A percentile compares a stretch with the other conserved stretches of the same genome.
Evolutionary conservation across 1,140 invertebrate genomes (phyloP).

Genomic region (Trichogramma pretiosum): DNA sequence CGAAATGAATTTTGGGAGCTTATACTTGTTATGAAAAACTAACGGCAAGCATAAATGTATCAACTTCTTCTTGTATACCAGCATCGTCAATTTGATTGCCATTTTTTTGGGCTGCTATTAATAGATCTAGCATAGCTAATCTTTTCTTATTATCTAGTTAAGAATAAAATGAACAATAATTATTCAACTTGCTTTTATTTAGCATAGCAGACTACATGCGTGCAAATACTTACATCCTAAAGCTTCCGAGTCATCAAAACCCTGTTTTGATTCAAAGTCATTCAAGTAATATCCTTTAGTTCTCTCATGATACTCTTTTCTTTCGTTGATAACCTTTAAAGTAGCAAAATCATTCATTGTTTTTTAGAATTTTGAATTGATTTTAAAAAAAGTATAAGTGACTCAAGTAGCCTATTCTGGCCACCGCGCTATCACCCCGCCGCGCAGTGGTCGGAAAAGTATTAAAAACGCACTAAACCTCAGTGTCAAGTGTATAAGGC

Average conservation of each 20-base stretch:
- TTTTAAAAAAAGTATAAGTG: no score
- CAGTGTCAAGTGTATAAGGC: no score
- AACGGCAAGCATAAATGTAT: conserved; percentile 76
- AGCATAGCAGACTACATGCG: background rate
- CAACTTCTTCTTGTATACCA: conserved; percentile 65
- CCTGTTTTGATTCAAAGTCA: background rate
- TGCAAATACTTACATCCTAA: background rate
- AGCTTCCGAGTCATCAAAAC: background rate
- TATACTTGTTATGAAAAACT: no score
- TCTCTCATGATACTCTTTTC: conserved; percentile 25
- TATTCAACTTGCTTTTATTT: background rate
- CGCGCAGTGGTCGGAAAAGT: no score
- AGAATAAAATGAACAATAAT: background rate
- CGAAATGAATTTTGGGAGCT: no score
- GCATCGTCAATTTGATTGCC: conserved; percentile 43
- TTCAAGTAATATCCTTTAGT: conserved; percentile 14
- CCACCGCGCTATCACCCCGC: no score
- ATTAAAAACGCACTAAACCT: no score
- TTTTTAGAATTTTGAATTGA: no score
- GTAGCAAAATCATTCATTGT: no score
- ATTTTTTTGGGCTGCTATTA: conserved; percentile 52
- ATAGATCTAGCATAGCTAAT: conserved; percentile 61
- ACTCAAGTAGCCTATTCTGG: no score
- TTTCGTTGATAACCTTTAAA: conserved; percentile 26
- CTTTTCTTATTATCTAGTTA: conserved; percentile 33